Evolutionary conservation across 2,797 vertebrate genomes (phyloP), one percentile per base, ranked within the genome.

Genomic region (Cossypha polioptera): DNA sequence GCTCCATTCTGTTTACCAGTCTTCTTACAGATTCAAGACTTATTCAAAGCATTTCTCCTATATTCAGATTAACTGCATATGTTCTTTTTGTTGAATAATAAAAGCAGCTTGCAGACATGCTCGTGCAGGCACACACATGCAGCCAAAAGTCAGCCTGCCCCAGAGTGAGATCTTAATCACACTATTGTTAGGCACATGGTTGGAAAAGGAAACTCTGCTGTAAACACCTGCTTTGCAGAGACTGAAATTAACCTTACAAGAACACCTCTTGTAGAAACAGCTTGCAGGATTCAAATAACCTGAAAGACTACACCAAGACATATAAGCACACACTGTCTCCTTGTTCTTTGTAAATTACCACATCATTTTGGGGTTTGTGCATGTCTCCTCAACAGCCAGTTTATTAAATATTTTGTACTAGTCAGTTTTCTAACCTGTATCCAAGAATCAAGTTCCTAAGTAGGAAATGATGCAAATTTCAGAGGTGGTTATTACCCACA

Each of bases 61-160:
- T 21, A 38, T 54, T 77, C 78, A 77, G 31, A 58, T 74, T 54
- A 75, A 67, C 26, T 58, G 82, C 28, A 17, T 57, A 50, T 26
- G 36, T 43, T 83, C 81, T 77, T 68, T 74, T 22, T 26, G 61
- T 68, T 43, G 59, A 68, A 69, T 31, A 83, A 75, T 59, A 83
- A 80, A 90, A 91, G 71, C 17, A 55, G 55, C 4, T 78, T 67
- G 59, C 33, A 66, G 87, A 74, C 78, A 33, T 36, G 87, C 62
- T 90, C 5, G 0, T 47, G 75, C 94, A 94, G 87, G 93, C 65
- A 86, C 47, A 50, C 42, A 68, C 74, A 77, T 2, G 42, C 72
- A 91, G 92, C 85, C 82, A 94, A 74, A 92, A 93, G 94, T 94
- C 92, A 96, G 85, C 55, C 68, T 92, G 92, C 79, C 91, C 92